Conservation (phyloP, 2,113 vertebrate genomes). For the Corapipo altera region DNA sequence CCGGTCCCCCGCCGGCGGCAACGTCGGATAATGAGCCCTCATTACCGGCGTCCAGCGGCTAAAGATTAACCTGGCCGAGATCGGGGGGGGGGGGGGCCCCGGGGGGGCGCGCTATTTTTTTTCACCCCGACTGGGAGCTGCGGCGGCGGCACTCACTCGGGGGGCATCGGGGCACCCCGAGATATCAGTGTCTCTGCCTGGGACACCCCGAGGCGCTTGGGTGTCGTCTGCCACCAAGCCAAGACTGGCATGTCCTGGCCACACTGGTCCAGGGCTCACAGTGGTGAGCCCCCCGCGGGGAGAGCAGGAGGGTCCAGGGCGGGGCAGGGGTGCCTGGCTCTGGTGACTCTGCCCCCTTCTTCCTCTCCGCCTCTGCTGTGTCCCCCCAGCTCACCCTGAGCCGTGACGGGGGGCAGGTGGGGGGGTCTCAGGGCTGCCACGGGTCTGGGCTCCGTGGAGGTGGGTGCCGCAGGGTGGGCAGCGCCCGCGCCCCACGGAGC, state of each 20-base stretch:
- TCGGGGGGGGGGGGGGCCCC: background rate
- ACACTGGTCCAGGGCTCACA: no score
- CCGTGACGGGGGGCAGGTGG: background rate
- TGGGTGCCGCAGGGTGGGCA: background rate
- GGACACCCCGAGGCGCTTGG: background rate
- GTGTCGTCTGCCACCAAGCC: background rate
- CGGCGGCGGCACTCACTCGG: background rate
- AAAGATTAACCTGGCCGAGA: conserved; percentile 12
- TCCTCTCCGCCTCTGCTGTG: background rate
- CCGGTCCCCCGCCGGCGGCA: background rate
- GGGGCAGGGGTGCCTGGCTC: accelerated
- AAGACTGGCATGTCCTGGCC: background rate
- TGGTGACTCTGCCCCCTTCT: background rate
- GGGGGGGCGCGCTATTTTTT: background rate
- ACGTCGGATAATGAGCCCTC: conserved; percentile 14
- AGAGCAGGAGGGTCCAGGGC: background rate
- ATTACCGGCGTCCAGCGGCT: background rate
- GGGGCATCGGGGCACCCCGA: background rate
- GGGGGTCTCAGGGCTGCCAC: background rate
- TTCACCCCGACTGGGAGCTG: accelerated
- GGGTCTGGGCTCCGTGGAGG: background rate
- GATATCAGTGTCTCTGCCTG: background rate
- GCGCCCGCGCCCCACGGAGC: background rate
- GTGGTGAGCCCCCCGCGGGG: background rate
- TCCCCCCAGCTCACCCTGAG: no score